Percentiles rank a stretch among this genome's conserved stretches.
Conservation (phyloP, 2,888 invertebrate species). For the Busseola fusca region DNA sequence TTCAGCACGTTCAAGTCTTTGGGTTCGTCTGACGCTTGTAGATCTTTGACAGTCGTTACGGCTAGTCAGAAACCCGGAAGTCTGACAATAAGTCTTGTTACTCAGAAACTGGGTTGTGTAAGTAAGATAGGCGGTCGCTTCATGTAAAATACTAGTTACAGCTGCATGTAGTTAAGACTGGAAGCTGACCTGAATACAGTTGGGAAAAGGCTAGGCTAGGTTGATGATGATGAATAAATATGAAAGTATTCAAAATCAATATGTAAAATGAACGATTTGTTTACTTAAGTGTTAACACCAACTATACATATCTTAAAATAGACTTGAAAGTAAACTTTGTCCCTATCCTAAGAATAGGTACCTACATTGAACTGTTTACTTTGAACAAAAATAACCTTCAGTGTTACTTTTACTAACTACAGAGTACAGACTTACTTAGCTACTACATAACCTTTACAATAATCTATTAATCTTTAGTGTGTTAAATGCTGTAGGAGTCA, state of each 20-base stretch:
- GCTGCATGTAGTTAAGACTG: neutral
- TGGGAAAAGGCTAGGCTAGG: neutral
- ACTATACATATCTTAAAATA: slow-evolving; percentile 23
- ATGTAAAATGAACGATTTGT: neutral
- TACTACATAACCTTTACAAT: slow-evolving; percentile 20
- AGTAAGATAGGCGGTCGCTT: neutral
- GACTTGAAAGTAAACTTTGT: slow-evolving; percentile 29
- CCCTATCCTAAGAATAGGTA: slow-evolving; percentile 24
- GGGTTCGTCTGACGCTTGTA: neutral
- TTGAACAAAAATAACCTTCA: slow-evolving; percentile 51
- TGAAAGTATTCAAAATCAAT: neutral
- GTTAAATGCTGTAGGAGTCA: slow-evolving; percentile 32
- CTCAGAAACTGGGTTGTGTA: neutral
- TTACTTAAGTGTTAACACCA: neutral
- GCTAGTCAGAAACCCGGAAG: neutral
- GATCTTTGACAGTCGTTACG: neutral
- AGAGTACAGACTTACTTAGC: neutral
- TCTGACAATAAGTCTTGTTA: neutral
- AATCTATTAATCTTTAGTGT: slow-evolving; percentile 14
- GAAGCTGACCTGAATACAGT: neutral
- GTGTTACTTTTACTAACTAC: slow-evolving; percentile 31
- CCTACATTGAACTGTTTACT: slow-evolving; percentile 41
- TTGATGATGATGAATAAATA: neutral
- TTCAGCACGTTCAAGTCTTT: neutral
- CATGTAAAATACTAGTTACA: neutral